Conservation (phyloP, 2,113 vertebrate species). For the Ctenodactylus gundi region DNA sequence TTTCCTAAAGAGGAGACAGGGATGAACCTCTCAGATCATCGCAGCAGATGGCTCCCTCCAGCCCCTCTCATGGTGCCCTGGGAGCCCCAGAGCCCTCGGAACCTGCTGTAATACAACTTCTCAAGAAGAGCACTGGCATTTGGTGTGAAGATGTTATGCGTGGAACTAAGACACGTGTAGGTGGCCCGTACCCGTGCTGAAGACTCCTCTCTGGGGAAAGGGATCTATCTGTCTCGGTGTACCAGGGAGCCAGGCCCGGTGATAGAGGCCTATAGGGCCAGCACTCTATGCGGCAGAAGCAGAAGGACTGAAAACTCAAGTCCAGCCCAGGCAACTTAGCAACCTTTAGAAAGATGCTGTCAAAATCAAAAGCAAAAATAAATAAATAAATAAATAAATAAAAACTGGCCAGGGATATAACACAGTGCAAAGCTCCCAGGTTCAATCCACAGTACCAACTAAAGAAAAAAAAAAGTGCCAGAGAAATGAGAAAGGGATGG, state of each 20-base stretch:
- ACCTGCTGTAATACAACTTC: background rate
- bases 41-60: background rate
- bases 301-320: too few species aligned
- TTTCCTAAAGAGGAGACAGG: background rate
- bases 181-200: background rate
- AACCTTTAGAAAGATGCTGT: too few species aligned
- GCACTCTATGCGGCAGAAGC: too few species aligned
- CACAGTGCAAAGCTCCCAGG: too few species aligned
- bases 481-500: background rate
- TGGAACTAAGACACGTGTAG: background rate
- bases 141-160: background rate
- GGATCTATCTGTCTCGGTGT: background rate
- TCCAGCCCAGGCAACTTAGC: too few species aligned
- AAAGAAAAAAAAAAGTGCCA: too few species aligned
- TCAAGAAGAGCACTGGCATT: background rate
- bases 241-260: too few species aligned
- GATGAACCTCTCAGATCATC: background rate
- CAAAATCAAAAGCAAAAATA: too few species aligned
- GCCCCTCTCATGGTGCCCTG: accelerated
- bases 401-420: too few species aligned
- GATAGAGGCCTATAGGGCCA: too few species aligned
- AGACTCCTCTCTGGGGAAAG: background rate
- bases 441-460: too few species aligned
- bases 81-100: background rate
- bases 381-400: too few species aligned